Evolutionary conservation across 2,888 invertebrate species (phyloP).

Genomic region (Aplocera efformata): DNA sequence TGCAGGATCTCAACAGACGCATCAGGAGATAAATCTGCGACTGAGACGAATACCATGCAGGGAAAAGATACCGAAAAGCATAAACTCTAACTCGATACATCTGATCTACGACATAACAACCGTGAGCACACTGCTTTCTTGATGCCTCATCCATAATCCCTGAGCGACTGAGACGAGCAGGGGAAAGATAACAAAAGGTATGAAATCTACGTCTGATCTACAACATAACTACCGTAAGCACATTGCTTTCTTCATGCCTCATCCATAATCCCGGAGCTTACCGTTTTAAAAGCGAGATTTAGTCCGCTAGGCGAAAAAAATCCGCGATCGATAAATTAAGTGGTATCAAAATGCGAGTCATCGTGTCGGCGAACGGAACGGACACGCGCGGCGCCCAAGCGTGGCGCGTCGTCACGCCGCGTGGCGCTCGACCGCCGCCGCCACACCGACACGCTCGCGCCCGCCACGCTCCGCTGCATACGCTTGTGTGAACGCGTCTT

Average conservation of each 20-base stretch:
- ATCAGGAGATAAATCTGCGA: no score
- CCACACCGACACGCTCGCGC: slow-evolving; percentile 25
- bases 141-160: no score
- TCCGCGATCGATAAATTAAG: slow-evolving; percentile 47
- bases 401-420: slow-evolving; percentile 52
- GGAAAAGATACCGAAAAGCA: no score
- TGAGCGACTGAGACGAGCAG: no score
- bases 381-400: slow-evolving; percentile 61
- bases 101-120: no score
- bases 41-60: no score
- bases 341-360: slow-evolving; percentile 61
- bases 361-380: slow-evolving; percentile 69
- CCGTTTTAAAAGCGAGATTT: slow-evolving; percentile 68
- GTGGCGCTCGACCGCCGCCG: slow-evolving; percentile 45
- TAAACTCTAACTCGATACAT: no score
- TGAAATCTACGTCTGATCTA: no score
- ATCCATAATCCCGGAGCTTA: slow-evolving; percentile 41
- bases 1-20: no score
- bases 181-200: no score
- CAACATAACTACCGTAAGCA: background rate
- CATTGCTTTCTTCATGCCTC: slow-evolving; percentile 3
- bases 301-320: slow-evolving; percentile 54
- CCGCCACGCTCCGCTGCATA: slow-evolving; percentile 44
- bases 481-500: slow-evolving; percentile 61
- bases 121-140: no score